phyloP scores from a whole-genome alignment of 2,113 vertebrate species.

The Salvelinus alpinus region DNA sequence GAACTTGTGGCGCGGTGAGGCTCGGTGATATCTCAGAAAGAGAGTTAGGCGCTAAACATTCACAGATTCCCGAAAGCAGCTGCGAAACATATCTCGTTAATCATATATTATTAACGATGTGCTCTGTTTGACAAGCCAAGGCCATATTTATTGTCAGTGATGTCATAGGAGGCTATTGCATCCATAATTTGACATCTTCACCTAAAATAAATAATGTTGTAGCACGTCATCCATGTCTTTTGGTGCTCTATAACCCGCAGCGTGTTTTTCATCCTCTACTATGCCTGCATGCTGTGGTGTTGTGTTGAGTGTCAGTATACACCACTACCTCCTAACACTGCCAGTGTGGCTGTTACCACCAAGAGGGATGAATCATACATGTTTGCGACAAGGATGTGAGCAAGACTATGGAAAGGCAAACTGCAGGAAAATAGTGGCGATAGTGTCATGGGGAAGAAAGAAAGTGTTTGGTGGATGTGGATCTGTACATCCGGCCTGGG shows the following conservation, averaged over 20 bases:
- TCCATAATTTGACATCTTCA: too few relatives aligned
- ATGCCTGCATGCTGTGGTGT: neutral
- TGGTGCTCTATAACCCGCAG: too few relatives aligned
- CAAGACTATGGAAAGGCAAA: neutral
- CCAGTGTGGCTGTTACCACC: neutral
- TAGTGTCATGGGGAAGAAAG: neutral
- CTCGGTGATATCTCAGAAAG: too few relatives aligned
- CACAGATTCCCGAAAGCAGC: neutral
- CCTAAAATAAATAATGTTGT: too few relatives aligned
- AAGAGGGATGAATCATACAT: conserved; percentile 1
- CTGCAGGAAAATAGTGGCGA: neutral
- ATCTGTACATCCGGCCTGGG: neutral
- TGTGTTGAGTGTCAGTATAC: neutral
- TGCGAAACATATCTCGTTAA: neutral
- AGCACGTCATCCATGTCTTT: too few relatives aligned
- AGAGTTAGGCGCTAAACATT: neutral
- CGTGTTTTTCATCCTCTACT: too few relatives aligned
- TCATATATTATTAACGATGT: too few relatives aligned
- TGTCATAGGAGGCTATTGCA: too few relatives aligned
- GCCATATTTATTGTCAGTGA: too few relatives aligned
- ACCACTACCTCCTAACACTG: neutral
- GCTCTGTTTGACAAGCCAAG: too few relatives aligned
- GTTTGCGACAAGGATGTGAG: neutral
- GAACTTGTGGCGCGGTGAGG: neutral
- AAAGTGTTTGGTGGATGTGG: neutral